Percentiles rank a stretch among this genome's conserved stretches.
Conservation (phyloP, 2,113 vertebrate species). For the Scatophagus argus region DNA sequence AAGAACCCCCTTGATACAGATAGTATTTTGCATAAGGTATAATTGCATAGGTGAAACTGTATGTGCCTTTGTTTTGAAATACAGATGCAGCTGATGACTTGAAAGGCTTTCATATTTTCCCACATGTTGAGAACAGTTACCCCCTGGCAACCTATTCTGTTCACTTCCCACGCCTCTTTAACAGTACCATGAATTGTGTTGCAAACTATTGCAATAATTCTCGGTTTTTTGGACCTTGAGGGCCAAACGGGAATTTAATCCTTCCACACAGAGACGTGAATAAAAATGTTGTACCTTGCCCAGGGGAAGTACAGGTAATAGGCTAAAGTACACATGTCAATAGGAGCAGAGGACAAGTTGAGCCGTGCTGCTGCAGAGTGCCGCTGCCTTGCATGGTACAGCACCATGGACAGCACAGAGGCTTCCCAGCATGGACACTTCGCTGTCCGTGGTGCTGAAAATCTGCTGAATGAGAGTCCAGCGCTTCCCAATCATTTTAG, state of each 20-base stretch:
- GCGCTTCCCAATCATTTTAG: background rate
- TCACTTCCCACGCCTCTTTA: constrained; percentile 51
- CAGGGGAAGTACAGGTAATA: constrained; percentile 35
- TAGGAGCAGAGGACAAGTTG: background rate
- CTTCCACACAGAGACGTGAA: constrained; percentile 16
- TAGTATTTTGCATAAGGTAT: constrained; percentile 21
- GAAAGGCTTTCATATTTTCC: constrained; percentile 34
- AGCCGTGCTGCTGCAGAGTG: background rate
- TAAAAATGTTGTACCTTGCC: constrained; percentile 10
- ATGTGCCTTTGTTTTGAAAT: constrained; percentile 36
- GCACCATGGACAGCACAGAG: constrained; percentile 46
- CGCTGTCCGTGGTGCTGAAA: constrained; percentile 55
- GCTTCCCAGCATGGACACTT: background rate
- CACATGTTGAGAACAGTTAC: constrained; percentile 38
- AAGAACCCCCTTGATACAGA: background rate
- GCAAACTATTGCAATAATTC: constrained; percentile 45
- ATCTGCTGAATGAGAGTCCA: background rate
- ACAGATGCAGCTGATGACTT: constrained; percentile 36
- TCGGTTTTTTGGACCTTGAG: constrained; percentile 5
- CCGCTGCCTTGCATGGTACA: background rate
- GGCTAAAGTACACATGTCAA: constrained; percentile 18
- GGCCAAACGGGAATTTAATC: constrained; percentile 16
- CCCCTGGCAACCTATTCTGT: constrained; percentile 31
- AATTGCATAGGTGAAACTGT: constrained; percentile 32
- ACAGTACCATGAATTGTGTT: constrained; percentile 49